phyloP scores from a whole-genome alignment of 2,888 invertebrate genomes.

The Brachyopa scutellaris region DNA sequence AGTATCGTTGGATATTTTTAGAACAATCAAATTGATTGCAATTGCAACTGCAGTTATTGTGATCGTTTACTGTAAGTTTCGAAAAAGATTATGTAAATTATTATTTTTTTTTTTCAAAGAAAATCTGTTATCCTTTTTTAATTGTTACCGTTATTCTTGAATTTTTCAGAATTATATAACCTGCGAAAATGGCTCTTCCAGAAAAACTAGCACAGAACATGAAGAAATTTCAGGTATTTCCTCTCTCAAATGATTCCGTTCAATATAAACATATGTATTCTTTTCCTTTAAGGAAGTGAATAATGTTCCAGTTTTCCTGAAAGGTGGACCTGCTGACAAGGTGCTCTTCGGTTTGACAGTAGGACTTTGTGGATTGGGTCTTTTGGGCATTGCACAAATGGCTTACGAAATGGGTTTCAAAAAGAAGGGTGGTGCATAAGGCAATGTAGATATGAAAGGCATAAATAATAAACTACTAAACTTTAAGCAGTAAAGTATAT shows the following conservation, averaged over 20 bases:
- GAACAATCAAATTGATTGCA: slow-evolving; percentile 41
- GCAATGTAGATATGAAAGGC: too few relatives aligned
- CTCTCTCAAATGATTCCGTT: neutral
- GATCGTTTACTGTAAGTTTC: slow-evolving; percentile 29
- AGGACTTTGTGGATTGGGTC: slow-evolving; percentile 80
- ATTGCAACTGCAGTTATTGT: slow-evolving; percentile 50
- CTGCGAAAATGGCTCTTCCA: slow-evolving; percentile 79
- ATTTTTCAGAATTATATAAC: slow-evolving; percentile 76
- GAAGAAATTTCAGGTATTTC: slow-evolving; percentile 79
- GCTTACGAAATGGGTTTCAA: slow-evolving; percentile 79
- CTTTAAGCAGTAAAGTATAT: neutral
- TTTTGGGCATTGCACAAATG: slow-evolving; percentile 77
- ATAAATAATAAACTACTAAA: neutral
- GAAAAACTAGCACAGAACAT: slow-evolving; percentile 78
- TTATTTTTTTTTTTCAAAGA: neutral
- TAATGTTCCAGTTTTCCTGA: slow-evolving; percentile 80
- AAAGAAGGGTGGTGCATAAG: too few relatives aligned
- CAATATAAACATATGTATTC: slow-evolving; percentile 14
- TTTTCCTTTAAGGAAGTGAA: slow-evolving; percentile 78
- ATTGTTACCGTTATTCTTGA: neutral
- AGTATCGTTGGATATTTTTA: slow-evolving; percentile 52
- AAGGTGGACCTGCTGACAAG: slow-evolving; percentile 81
- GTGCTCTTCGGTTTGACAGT: slow-evolving; percentile 79
- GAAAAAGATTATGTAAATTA: slow-evolving; percentile 55
- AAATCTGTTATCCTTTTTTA: neutral